Conservation (phyloP, 2,797 vertebrate genomes). For the Meda fulgida region DNA sequence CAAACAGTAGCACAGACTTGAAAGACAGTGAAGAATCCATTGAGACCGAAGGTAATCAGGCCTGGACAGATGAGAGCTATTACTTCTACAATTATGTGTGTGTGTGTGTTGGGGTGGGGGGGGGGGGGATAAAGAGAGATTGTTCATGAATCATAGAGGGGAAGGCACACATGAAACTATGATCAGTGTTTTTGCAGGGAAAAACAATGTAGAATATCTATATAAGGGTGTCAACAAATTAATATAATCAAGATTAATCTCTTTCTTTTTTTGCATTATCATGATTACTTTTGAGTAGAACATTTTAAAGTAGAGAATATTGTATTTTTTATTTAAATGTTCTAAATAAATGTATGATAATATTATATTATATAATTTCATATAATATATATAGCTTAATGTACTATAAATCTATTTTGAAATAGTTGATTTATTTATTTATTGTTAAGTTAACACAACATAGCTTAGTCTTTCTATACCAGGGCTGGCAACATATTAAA, state of each 20-base stretch:
- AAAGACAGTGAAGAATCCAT: conserved; percentile 29
- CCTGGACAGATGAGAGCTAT: conserved; percentile 37
- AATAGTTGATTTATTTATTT: too few relatives aligned
- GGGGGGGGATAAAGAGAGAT: neutral
- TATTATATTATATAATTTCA: neutral
- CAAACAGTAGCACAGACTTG: conserved; percentile 18
- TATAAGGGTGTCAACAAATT: neutral
- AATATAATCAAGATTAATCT: neutral
- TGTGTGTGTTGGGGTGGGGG: too few relatives aligned
- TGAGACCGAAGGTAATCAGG: conserved; percentile 33
- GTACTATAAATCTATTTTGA: neutral
- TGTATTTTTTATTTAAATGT: neutral
- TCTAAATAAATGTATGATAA: neutral
- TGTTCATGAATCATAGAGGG: neutral
- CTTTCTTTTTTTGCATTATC: neutral
- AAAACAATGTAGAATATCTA: neutral
- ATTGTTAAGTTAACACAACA: too few relatives aligned
- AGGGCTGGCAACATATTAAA: neutral
- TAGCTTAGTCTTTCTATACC: neutral
- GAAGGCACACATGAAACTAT: neutral
- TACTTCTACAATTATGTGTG: conserved; percentile 19
- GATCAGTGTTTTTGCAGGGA: neutral
- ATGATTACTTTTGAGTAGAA: neutral
- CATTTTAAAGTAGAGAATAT: neutral
- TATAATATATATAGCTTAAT: neutral